These are phyloP conservation scores for Laticauda laticaudata DNA, from an alignment of 2,113 vertebrate genomes.

Conservation along the genomic window DNA sequence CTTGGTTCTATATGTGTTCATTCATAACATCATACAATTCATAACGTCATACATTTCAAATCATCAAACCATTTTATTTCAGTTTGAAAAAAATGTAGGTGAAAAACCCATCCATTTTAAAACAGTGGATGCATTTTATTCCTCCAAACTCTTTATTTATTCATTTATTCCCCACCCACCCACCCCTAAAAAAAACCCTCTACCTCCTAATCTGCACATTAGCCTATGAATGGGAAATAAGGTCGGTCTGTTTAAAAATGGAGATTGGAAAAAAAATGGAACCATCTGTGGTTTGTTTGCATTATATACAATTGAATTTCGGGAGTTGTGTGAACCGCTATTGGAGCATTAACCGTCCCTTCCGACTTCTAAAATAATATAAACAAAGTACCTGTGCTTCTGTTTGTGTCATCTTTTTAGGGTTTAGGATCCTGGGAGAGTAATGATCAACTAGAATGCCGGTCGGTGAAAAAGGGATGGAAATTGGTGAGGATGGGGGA, in stretches of 20 bases:
- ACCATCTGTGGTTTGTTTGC: not conserved
- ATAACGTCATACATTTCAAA: not conserved
- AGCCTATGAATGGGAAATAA: not conserved
- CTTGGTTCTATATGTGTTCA: not conserved
- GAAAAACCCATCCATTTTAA: not conserved
- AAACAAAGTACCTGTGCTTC: not conserved
- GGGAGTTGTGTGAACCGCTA: not conserved
- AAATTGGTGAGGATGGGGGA: not conserved
- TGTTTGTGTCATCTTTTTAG: not conserved
- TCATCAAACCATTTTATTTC: not conserved
- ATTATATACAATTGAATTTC: not conserved
- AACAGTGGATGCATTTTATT: not conserved
- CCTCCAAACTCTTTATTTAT: not conserved
- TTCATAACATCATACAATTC: not conserved
- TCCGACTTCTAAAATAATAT: not conserved
- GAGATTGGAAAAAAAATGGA: not conserved
- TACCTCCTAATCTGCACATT: not conserved
- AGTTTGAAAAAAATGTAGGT: not conserved
- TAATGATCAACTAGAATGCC: not conserved
- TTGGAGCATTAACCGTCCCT: not conserved
- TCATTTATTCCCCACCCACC: not conserved
- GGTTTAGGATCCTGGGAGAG: not conserved
- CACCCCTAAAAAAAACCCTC: not conserved
- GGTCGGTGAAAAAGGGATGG: not conserved
- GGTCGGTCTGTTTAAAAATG: not conserved